phyloP scores from a whole-genome alignment of 2,113 vertebrate genomes.

The Rhombomys opimus region DNA sequence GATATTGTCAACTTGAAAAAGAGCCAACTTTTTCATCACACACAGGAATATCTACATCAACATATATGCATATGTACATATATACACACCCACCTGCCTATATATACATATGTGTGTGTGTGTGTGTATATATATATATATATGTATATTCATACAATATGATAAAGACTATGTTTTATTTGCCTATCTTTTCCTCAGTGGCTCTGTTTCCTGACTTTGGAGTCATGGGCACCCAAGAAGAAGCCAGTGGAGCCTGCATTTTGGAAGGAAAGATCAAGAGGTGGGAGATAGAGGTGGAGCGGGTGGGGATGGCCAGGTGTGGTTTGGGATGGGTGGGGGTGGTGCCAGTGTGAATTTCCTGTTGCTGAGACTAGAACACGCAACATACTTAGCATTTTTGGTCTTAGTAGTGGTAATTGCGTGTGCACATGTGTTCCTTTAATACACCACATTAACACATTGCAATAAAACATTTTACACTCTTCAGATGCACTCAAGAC shows the following conservation, averaged over 20 bases:
- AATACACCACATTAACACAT: not conserved
- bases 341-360: not conserved
- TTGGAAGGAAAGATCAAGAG: not conserved
- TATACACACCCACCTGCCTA: not conserved
- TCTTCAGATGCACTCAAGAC: not conserved
- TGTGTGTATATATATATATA: not conserved
- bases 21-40: not conserved
- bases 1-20: constrained; percentile 32
- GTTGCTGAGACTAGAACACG: not conserved
- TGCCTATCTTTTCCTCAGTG: constrained; percentile 16
- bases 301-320: not conserved
- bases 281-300: not conserved
- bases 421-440: not conserved
- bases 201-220: constrained; percentile 37
- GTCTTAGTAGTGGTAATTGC: not conserved
- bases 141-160: constrained; percentile 28
- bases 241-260: not conserved
- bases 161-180: constrained; percentile 8
- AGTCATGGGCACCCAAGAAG: not conserved
- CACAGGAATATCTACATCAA: not conserved
- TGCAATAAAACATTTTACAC: not conserved
- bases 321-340: not conserved
- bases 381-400: not conserved
- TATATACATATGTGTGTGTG: not conserved
- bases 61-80: not conserved